These are phyloP conservation scores for Cephus rjabovi DNA, from an alignment of 2,888 invertebrate genomes.

Conservation along the genomic window DNA sequence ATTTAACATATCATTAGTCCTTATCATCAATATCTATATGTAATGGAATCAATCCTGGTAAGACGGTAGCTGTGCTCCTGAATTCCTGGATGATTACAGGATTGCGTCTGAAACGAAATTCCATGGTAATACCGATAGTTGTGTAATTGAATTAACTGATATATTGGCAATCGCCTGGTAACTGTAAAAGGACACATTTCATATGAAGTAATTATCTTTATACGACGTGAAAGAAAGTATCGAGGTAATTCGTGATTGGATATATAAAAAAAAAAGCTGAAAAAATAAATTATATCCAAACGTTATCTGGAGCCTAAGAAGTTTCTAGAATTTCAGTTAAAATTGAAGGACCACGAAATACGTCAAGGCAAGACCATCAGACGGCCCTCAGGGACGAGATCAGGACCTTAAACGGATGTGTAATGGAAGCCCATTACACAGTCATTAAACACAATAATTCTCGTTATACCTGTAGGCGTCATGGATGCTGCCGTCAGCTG, in stretches of 20 bases:
- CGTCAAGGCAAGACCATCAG: neutral
- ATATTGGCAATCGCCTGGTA: neutral
- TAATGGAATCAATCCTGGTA: neutral
- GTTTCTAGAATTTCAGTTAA: neutral
- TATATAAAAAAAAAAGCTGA: neutral
- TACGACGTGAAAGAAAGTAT: neutral
- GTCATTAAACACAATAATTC: slow-evolving; percentile 40
- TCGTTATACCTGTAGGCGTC: slow-evolving; percentile 29
- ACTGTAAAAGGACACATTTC: neutral
- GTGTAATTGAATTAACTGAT: neutral
- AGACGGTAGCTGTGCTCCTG: neutral
- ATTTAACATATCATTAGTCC: too few species aligned
- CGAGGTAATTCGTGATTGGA: neutral
- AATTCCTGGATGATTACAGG: neutral
- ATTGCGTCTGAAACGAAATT: neutral
- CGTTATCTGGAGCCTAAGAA: neutral
- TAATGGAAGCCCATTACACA: slow-evolving; percentile 34
- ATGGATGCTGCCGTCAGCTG: slow-evolving; percentile 13
- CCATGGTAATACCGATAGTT: neutral
- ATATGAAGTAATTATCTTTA: neutral
- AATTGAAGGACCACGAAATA: neutral
- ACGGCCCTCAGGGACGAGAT: neutral
- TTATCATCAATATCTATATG: too few species aligned
- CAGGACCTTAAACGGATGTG: neutral
- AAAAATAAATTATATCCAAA: neutral